phyloP scores from a whole-genome alignment of 2,888 invertebrate genomes.

The Gymnocheta viridis region DNA sequence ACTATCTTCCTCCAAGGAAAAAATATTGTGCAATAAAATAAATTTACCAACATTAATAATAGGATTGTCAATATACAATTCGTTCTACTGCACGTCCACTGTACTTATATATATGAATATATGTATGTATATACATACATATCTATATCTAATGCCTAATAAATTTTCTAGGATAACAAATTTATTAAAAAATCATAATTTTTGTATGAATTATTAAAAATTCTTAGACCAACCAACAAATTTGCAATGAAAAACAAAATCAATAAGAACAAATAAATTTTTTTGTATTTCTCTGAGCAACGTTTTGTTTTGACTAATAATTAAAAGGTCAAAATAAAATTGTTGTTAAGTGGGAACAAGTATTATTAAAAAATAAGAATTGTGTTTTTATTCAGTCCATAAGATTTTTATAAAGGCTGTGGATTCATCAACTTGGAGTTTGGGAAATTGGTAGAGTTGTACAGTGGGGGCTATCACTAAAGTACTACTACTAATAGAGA shows the following conservation, averaged over 20 bases:
- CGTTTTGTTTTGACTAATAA: conserved; percentile 13
- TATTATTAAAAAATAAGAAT: conserved; percentile 39
- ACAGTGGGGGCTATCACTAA: no score
- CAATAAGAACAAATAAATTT: conserved; percentile 16
- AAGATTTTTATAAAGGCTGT: no score
- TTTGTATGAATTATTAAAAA: conserved; percentile 66
- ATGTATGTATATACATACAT: no score
- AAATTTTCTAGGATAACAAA: conserved; percentile 68
- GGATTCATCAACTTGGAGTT: no score
- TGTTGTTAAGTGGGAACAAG: conserved; percentile 31
- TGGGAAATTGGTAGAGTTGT: no score
- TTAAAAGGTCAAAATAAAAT: neutral
- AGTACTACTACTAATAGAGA: no score
- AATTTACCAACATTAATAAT: no score
- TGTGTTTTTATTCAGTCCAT: conserved; percentile 33
- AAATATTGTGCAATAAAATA: no score
- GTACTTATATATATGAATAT: no score
- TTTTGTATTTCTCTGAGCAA: conserved; percentile 42
- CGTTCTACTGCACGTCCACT: no score
- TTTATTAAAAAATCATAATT: conserved; percentile 57
- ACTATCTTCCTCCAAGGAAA: no score
- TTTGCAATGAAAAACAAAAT: conserved; percentile 50
- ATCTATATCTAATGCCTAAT: conserved; percentile 29
- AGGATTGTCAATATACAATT: no score
- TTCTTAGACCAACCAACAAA: conserved; percentile 64